Conservation (phyloP, 2,113 vertebrate species). For the Bolborhynchus lineola region DNA sequence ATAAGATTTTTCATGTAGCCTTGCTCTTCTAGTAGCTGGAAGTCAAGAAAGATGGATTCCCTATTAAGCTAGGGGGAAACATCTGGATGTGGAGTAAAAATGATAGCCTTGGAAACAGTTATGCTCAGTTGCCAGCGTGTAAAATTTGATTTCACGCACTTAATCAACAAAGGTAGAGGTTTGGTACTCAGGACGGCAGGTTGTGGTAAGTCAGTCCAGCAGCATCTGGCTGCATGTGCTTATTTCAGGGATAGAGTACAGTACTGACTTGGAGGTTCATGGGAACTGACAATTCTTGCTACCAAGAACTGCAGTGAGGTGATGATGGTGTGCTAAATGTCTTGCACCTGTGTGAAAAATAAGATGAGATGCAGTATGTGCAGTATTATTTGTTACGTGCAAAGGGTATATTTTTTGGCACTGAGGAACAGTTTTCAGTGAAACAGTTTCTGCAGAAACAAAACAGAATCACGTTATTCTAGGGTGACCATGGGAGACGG, state of each 20-base stretch:
- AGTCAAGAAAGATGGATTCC: neutral
- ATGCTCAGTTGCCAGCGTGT: neutral
- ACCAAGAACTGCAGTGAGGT: neutral
- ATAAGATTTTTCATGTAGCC: neutral
- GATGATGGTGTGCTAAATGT: neutral
- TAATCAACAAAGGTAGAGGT: neutral
- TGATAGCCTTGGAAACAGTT: neutral
- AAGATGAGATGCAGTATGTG: neutral
- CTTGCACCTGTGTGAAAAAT: neutral
- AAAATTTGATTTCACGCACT: neutral
- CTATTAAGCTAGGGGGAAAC: neutral
- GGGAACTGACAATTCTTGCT: neutral
- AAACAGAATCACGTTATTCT: neutral
- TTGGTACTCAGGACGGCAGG: neutral
- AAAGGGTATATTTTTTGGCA: neutral
- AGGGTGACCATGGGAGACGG: neutral
- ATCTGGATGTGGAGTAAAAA: neutral
- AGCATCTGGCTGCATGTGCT: neutral
- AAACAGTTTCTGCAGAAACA: neutral
- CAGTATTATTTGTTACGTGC: neutral
- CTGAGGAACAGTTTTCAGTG: neutral
- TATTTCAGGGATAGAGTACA: neutral
- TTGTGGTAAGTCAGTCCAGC: neutral
- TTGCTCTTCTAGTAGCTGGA: neutral
- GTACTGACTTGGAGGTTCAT: neutral